Percentiles rank a stretch among this genome's conserved stretches.
These are phyloP conservation scores for Lithosia quadra DNA, from an alignment of 2,888 invertebrate genomes.

Conservation along the genomic window DNA sequence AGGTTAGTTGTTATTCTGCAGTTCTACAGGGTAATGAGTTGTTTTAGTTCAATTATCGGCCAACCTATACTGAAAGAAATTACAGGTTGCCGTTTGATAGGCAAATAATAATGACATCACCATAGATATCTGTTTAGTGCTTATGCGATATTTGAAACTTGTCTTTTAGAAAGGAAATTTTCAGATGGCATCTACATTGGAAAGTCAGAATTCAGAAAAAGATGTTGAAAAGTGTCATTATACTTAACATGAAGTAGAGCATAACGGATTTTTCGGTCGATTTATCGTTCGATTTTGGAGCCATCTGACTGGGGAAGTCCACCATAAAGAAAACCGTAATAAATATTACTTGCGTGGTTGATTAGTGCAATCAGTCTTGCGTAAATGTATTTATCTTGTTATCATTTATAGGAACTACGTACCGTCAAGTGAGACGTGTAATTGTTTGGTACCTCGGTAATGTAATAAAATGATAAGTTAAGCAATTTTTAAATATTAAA, in stretches of 20 bases:
- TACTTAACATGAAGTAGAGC: not conserved
- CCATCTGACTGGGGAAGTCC: not conserved
- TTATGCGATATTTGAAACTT: not conserved
- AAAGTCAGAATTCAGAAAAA: not conserved
- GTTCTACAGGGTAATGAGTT: constrained; percentile 26
- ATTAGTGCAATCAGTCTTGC: not conserved
- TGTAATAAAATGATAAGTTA: not conserved
- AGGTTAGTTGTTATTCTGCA: constrained; percentile 56
- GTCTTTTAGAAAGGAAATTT: not conserved
- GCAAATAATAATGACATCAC: not conserved
- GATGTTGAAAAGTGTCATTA: not conserved
- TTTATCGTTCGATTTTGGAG: constrained; percentile 2
- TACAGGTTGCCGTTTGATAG: not conserved
- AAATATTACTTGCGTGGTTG: not conserved
- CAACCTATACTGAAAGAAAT: constrained; percentile 11
- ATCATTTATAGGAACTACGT: not conserved
- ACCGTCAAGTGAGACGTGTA: not conserved
- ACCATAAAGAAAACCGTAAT: not conserved
- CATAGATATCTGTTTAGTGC: not conserved
- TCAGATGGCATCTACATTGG: not conserved
- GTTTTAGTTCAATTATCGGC: constrained; percentile 24
- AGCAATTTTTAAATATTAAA: not conserved
- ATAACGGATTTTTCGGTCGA: not conserved
- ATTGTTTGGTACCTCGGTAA: not conserved
- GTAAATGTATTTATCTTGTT: not conserved